A percentile compares a stretch with the other conserved stretches of the same genome.
Conservation (phyloP, 2,888 invertebrate genomes). For the Flabesymbios commensalis region DNA sequence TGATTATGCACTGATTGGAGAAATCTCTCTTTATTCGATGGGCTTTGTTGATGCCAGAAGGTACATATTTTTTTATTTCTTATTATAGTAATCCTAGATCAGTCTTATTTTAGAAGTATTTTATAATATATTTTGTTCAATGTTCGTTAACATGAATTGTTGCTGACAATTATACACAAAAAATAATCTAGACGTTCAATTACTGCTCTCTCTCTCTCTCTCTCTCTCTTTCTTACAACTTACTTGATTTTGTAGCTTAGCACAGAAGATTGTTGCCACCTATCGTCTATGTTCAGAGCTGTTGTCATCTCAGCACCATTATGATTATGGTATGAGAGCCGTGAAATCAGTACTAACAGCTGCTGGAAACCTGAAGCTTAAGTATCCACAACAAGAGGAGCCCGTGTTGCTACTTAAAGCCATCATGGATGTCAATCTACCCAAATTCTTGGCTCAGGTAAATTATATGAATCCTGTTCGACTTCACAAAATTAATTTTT, state of each 20-base stretch:
- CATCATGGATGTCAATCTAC: slow-evolving; percentile 62
- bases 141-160: neutral
- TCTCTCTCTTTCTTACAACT: too few relatives aligned
- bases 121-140: neutral
- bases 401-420: slow-evolving; percentile 61
- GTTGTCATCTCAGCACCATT: slow-evolving; percentile 63
- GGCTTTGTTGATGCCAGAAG: slow-evolving; percentile 63
- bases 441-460: slow-evolving; percentile 62
- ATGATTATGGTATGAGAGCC: slow-evolving; percentile 65
- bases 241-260: slow-evolving; percentile 53
- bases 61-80: slow-evolving; percentile 56
- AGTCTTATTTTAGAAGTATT: neutral
- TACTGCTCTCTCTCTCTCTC: too few relatives aligned
- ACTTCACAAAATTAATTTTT: too few relatives aligned
- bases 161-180: neutral
- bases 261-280: slow-evolving; percentile 62
- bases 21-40: slow-evolving; percentile 63
- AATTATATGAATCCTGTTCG: too few relatives aligned
- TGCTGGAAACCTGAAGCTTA: slow-evolving; percentile 62
- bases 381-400: slow-evolving; percentile 57
- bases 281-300: slow-evolving; percentile 62
- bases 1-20: slow-evolving; percentile 63
- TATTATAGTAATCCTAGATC: neutral
- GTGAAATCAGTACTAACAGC: slow-evolving; percentile 63
- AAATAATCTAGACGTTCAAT: neutral